These are phyloP conservation scores for Leptodactylus fuscus DNA, from an alignment of 2,113 vertebrate genomes.

Conservation along the genomic window DNA sequence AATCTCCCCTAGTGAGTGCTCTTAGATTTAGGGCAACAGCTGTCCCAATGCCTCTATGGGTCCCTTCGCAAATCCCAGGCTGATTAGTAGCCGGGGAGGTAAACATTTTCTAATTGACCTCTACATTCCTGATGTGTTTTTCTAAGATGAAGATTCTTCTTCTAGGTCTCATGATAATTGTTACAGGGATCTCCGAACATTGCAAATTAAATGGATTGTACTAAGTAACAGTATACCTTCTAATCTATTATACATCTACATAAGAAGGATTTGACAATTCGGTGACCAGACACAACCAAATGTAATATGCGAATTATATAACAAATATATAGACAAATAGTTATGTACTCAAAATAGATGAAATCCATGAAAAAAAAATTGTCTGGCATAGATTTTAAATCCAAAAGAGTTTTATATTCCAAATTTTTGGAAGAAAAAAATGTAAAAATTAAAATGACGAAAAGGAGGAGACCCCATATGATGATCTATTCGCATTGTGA, in stretches of 20 bases:
- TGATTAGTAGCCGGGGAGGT: slow-evolving; percentile 14
- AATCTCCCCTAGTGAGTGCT: too few species aligned
- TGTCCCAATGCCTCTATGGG: neutral
- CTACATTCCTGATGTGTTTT: slow-evolving; percentile 29
- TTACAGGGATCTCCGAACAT: neutral
- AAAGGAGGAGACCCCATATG: neutral
- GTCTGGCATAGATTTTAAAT: too few species aligned
- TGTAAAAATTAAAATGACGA: neutral
- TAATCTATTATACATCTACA: neutral
- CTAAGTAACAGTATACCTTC: neutral
- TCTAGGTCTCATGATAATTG: slow-evolving; percentile 13
- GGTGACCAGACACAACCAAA: neutral
- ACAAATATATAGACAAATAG: too few species aligned
- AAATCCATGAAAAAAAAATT: neutral
- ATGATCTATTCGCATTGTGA: neutral
- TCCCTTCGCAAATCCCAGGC: neutral
- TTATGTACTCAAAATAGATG: neutral
- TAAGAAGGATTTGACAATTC: neutral
- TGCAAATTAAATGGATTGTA: neutral
- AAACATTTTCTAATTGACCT: slow-evolving; percentile 38
- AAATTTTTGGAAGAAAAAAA: neutral
- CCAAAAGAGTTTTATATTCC: neutral
- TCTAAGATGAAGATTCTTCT: neutral
- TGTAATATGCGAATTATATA: neutral
- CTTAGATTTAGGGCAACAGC: slow-evolving; percentile 6